Percentiles rank a stretch among this genome's conserved stretches.
These are phyloP conservation scores for Andrena praecox DNA, from an alignment of 2,888 invertebrate genomes.

Conservation along the genomic window DNA sequence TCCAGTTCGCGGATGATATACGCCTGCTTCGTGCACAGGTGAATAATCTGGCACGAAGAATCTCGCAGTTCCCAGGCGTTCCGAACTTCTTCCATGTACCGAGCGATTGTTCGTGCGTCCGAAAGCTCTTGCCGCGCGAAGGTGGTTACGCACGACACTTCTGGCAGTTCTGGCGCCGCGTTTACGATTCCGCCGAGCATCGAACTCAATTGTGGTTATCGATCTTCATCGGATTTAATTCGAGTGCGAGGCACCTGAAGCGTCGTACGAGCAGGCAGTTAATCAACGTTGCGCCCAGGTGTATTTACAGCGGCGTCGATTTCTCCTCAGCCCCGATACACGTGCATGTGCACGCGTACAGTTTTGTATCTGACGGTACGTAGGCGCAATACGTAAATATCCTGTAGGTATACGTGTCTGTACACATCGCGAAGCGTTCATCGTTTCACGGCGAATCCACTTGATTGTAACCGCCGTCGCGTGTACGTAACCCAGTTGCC, in stretches of 20 bases:
- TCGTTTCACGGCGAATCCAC: constrained; percentile 51
- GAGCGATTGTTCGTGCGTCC: constrained; percentile 6
- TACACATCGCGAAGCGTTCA: constrained; percentile 55
- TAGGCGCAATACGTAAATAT: constrained; percentile 63
- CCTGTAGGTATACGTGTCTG: constrained; percentile 33
- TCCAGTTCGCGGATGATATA: constrained; percentile 22
- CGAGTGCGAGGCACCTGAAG: constrained; percentile 68
- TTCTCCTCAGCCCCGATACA: constrained; percentile 63
- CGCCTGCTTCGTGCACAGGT: constrained; percentile 8
- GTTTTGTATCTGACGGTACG: constrained; percentile 46
- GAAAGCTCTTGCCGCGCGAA: neutral
- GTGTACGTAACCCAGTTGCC: constrained; percentile 33
- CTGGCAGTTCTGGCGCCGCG: constrained; percentile 1
- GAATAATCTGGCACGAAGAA: constrained; percentile 32
- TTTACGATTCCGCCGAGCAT: constrained; percentile 23
- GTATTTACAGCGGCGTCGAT: constrained; percentile 77
- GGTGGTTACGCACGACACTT: constrained; percentile 14
- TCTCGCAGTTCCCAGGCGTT: constrained; percentile 17
- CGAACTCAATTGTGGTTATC: constrained; percentile 74
- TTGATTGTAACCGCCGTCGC: constrained; percentile 33
- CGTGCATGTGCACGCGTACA: constrained; percentile 58
- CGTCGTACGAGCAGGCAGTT: constrained; percentile 77
- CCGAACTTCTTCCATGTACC: constrained; percentile 11
- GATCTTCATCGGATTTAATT: constrained; percentile 77
- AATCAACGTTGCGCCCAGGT: constrained; percentile 77